Evolutionary conservation across 1,140 invertebrate genomes (phyloP).

Genomic region (Lordiphosa stackelbergi): DNA sequence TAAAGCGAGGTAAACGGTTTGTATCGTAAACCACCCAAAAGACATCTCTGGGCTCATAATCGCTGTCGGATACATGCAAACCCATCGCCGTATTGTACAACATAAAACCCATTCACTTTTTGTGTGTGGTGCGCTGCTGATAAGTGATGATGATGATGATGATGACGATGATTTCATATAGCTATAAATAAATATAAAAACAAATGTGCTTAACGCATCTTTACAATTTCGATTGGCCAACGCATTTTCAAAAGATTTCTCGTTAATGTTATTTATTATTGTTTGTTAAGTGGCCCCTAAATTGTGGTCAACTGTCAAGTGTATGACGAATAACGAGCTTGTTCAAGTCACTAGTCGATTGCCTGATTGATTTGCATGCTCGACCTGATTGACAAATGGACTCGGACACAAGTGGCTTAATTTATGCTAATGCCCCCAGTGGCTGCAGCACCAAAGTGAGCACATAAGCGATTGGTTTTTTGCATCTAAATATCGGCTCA

Average conservation of each 20-base stretch:
- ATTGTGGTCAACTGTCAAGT: conserved; percentile 58
- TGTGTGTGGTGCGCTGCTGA: conserved; percentile 26
- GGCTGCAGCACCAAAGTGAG: conserved; percentile 9
- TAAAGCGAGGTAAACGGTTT: conserved; percentile 31
- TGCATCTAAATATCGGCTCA: conserved; percentile 38
- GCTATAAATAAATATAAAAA: conserved; percentile 57
- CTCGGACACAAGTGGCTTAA: conserved; percentile 62
- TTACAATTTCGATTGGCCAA: conserved; percentile 35
- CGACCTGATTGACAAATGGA: conserved; percentile 42
- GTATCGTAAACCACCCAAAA: conserved; percentile 62
- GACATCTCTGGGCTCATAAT: conserved; percentile 48
- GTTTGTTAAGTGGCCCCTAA: conserved; percentile 55
- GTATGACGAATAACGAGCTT: conserved; percentile 52
- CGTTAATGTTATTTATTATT: conserved; percentile 26
- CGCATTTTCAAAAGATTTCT: conserved; percentile 21
- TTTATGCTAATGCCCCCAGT: conserved; percentile 61
- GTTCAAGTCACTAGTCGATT: conserved; percentile 30
- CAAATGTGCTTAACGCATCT: conserved; percentile 67
- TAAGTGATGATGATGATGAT: conserved; percentile 7
- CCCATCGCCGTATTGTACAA: conserved; percentile 49
- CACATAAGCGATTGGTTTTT: conserved; percentile 25
- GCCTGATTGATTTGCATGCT: conserved; percentile 58
- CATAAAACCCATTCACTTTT: conserved; percentile 73
- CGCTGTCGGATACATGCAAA: conserved; percentile 24
- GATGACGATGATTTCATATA: conserved; percentile 38